phyloP scores from a whole-genome alignment of 2,888 invertebrate genomes.

The Drosophila nr. perissopoda region DNA sequence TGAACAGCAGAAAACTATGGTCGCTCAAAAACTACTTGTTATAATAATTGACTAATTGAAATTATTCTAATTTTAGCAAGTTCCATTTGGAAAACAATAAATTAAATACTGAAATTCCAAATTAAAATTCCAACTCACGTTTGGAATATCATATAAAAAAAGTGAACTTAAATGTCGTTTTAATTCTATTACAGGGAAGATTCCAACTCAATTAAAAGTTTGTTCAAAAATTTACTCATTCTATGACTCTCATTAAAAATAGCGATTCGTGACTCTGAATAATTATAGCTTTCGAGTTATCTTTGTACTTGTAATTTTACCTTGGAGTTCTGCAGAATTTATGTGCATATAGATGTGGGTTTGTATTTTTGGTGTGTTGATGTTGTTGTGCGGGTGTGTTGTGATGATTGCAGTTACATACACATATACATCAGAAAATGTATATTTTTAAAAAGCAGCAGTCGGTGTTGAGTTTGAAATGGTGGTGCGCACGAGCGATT shows the following conservation, averaged over 20 bases:
- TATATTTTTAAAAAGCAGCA: constrained; percentile 38
- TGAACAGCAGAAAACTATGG: not conserved
- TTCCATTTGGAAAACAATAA: not conserved
- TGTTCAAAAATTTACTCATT: not conserved
- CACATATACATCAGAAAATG: constrained; percentile 9
- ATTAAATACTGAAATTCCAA: not conserved
- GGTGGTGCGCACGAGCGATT: constrained; percentile 51
- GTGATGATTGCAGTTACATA: constrained; percentile 42
- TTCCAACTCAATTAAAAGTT: not conserved
- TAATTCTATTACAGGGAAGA: not conserved
- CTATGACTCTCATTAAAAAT: not conserved
- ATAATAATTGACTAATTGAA: not conserved
- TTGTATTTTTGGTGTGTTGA: constrained; percentile 22
- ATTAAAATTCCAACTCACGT: not conserved
- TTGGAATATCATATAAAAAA: not conserved
- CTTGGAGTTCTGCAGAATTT: constrained; percentile 78
- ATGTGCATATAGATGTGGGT: constrained; percentile 33
- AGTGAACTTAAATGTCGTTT: not conserved
- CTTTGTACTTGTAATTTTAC: constrained; percentile 65
- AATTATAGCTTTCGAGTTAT: not conserved
- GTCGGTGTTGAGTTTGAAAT: constrained; percentile 36
- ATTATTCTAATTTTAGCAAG: not conserved
- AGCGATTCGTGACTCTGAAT: not conserved
- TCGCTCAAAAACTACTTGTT: not conserved
- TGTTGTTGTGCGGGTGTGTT: constrained; percentile 23